Percentiles rank a stretch among this genome's conserved stretches.
Conservation (phyloP, 2,113 vertebrate species). For the Microtus richardsoni region DNA sequence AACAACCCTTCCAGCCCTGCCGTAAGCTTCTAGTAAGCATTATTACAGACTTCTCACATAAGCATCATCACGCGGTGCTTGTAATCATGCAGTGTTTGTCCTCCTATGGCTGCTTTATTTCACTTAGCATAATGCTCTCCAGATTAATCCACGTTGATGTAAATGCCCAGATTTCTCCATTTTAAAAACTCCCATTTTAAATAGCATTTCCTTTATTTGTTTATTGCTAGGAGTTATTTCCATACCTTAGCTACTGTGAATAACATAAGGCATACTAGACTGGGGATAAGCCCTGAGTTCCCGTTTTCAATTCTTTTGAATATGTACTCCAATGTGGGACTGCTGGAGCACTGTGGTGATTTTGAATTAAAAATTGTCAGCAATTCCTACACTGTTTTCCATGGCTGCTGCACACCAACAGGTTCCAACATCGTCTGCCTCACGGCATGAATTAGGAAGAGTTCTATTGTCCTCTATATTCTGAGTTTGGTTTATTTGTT, state of each 20-base stretch:
- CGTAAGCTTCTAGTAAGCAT: neutral
- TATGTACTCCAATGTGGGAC: neutral
- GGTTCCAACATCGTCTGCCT: slow-evolving; percentile 2
- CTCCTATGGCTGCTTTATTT: neutral
- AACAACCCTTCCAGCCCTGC: neutral
- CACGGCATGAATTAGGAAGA: slow-evolving; percentile 17
- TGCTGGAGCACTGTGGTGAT: neutral
- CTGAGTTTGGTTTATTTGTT: slow-evolving; percentile 51
- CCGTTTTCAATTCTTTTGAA: neutral
- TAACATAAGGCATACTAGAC: neutral
- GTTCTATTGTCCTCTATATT: slow-evolving; percentile 18
- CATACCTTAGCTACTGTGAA: neutral
- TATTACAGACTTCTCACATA: neutral
- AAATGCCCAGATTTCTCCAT: slow-evolving; percentile 6
- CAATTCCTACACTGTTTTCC: slow-evolving; percentile 19
- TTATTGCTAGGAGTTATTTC: neutral
- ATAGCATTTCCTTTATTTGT: neutral
- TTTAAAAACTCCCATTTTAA: neutral
- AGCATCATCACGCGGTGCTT: neutral
- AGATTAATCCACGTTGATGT: neutral
- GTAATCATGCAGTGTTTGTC: neutral
- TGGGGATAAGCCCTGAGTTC: neutral
- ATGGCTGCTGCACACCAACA: slow-evolving; percentile 2
- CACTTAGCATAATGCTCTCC: neutral
- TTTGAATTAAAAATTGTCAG: slow-evolving; percentile 43